Percentiles rank a stretch among this genome's conserved stretches.
Evolutionary conservation across 2,113 vertebrate species (phyloP).

Genomic region (Lipophrys pholis): DNA sequence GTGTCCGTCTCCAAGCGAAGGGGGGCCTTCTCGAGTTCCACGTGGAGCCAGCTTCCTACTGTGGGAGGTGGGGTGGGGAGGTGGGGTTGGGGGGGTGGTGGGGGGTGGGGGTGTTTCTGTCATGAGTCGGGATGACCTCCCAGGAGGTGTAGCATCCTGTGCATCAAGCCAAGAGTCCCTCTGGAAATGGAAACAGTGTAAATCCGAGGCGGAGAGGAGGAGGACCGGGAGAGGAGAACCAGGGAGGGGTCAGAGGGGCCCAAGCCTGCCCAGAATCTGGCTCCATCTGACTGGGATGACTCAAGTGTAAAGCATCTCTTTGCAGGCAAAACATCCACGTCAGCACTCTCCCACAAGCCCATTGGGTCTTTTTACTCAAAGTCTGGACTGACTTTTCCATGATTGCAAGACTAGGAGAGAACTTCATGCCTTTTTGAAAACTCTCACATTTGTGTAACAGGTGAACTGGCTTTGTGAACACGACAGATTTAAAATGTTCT

Average conservation of each 20-base stretch:
- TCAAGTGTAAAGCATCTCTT: slow-evolving; percentile 72
- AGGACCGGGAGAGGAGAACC: slow-evolving; percentile 33
- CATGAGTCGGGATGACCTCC: slow-evolving; percentile 44
- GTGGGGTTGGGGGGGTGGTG: background rate
- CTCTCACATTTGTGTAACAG: background rate
- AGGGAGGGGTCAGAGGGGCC: slow-evolving; percentile 47
- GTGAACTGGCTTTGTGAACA: no score
- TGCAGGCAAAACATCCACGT: slow-evolving; percentile 64
- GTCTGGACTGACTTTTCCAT: background rate
- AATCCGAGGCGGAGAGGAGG: slow-evolving; percentile 42
- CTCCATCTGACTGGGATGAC: slow-evolving; percentile 65
- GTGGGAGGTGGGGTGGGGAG: no score
- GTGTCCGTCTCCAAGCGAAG: slow-evolving; percentile 17
- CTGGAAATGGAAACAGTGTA: slow-evolving; percentile 33
- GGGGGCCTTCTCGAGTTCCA: slow-evolving; percentile 44
- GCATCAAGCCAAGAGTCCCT: slow-evolving; percentile 13
- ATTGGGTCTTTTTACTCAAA: slow-evolving; percentile 34
- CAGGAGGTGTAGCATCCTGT: slow-evolving; percentile 29
- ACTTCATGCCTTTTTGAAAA: no score
- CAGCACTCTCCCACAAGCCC: slow-evolving; percentile 59
- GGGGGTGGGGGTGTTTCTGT: background rate
- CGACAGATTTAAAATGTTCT: background rate
- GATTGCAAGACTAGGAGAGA: background rate
- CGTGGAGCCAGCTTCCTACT: slow-evolving; percentile 44
- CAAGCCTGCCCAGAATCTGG: slow-evolving; percentile 57